phyloP scores from a whole-genome alignment of 2,797 vertebrate species.

The Anguilla megastoma region DNA sequence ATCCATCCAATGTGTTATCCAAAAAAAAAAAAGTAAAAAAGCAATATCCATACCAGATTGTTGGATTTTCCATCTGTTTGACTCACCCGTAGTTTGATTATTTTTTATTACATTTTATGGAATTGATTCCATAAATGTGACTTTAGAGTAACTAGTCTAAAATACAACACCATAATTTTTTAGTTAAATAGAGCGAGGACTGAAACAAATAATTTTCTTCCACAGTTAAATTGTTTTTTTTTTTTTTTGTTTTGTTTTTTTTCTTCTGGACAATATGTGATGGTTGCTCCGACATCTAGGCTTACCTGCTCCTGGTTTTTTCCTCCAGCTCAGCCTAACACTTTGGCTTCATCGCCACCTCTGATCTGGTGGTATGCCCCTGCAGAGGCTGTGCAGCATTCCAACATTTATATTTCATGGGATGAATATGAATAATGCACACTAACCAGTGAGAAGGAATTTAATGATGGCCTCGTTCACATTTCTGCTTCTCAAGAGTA shows the following conservation, averaged over 20 bases:
- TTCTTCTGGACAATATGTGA: background rate
- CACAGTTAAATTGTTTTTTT: background rate
- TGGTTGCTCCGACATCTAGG: background rate
- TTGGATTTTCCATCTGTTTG: too few relatives aligned
- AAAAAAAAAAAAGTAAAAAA: too few relatives aligned
- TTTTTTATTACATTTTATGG: background rate
- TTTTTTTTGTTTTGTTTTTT: background rate
- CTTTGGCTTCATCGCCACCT: constrained; percentile 20
- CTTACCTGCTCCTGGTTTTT: background rate
- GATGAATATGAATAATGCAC: constrained; percentile 34
- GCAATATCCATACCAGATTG: too few relatives aligned
- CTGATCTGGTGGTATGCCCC: constrained; percentile 5
- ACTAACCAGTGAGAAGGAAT: constrained; percentile 28
- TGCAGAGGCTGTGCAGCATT: constrained; percentile 13
- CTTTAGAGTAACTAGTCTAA: background rate
- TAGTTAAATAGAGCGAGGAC: background rate
- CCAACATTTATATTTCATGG: constrained; percentile 37
- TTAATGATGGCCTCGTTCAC: constrained; percentile 31
- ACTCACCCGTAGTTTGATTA: too few relatives aligned
- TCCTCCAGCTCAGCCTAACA: constrained; percentile 27
- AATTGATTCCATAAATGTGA: background rate
- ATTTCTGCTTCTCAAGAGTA: constrained; percentile 28
- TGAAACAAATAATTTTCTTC: background rate
- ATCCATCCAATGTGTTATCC: too few relatives aligned
- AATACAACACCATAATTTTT: background rate